Conservation (phyloP, 2,113 vertebrate species). For the Copsychus sechellarum region DNA sequence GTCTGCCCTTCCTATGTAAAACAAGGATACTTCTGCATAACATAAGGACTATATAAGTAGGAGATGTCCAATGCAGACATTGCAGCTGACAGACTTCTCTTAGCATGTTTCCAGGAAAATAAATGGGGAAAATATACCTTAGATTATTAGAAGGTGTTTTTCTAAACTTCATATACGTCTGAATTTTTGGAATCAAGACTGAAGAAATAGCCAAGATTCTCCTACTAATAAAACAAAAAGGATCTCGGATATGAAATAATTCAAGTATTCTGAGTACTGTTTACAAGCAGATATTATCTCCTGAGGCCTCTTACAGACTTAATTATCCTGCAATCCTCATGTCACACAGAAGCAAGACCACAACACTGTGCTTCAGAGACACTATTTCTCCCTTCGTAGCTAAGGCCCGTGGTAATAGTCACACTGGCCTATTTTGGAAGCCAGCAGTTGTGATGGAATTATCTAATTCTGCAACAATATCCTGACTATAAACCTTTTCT, state of each 20-base stretch:
- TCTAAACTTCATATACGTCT: neutral
- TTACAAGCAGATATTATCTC: neutral
- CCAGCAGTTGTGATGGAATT: neutral
- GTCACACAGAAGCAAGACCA: neutral
- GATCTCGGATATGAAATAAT: neutral
- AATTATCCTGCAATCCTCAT: neutral
- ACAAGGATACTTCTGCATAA: neutral
- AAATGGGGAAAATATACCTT: neutral
- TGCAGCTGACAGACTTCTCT: neutral
- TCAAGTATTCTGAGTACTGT: neutral
- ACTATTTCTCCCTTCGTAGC: neutral
- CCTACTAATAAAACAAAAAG: neutral
- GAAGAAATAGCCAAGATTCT: neutral
- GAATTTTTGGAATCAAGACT: neutral
- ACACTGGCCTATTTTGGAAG: neutral
- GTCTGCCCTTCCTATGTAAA: neutral
- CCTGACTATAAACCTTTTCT: neutral
- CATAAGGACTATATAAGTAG: neutral
- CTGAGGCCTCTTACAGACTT: neutral
- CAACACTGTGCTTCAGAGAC: neutral
- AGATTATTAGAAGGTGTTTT: neutral
- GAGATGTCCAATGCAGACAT: neutral
- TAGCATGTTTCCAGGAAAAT: neutral
- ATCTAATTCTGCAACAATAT: neutral
- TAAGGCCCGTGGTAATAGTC: neutral